A percentile compares a stretch with the other conserved stretches of the same genome.
phyloP scores from a whole-genome alignment of 2,797 vertebrate species.

The Gambelia wislizenii region DNA sequence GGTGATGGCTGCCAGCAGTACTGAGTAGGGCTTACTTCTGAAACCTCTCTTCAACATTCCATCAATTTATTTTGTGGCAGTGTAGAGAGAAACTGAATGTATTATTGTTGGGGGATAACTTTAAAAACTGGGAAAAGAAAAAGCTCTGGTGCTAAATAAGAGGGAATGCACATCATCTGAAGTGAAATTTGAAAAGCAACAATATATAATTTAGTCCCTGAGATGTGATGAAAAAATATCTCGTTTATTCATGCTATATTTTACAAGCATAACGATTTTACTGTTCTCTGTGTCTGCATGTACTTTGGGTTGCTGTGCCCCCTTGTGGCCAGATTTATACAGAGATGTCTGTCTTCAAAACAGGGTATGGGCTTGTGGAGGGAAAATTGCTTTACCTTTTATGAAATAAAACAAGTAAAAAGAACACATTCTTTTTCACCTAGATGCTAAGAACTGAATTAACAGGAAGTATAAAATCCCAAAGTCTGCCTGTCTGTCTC shows the following conservation, averaged over 20 bases:
- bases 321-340: conserved; percentile 20
- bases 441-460: conserved; percentile 21
- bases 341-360: neutral
- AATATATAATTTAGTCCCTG: neutral
- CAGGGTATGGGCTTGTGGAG: neutral
- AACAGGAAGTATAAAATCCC: neutral
- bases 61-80: too few relatives aligned
- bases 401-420: neutral
- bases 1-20: too few relatives aligned
- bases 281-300: neutral
- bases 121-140: neutral
- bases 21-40: too few relatives aligned
- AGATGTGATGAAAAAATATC: neutral
- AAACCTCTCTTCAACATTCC: neutral
- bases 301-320: neutral
- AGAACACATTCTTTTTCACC: neutral
- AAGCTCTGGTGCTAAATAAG: neutral
- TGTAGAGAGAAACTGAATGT: neutral
- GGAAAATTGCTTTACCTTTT: neutral
- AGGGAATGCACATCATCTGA: neutral
- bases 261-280: neutral
- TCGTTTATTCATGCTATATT: neutral
- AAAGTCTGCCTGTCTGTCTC: too few relatives aligned
- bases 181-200: neutral
- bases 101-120: neutral